A percentile compares a stretch with the other conserved stretches of the same genome.
phyloP scores from a whole-genome alignment of 2,113 vertebrate genomes.

The Shinisaurus crocodilurus region DNA sequence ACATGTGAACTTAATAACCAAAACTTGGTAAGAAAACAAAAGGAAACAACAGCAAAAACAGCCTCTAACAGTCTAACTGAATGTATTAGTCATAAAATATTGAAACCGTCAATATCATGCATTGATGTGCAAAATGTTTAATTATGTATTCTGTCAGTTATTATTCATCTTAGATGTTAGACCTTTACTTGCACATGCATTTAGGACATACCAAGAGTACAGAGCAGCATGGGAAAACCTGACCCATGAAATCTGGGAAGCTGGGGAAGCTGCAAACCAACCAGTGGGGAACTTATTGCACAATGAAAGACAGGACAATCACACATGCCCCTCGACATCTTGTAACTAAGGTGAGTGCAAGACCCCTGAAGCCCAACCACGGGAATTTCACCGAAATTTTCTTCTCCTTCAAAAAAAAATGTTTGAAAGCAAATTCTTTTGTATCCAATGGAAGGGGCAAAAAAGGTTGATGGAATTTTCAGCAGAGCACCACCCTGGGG shows the following conservation, averaged over 20 bases:
- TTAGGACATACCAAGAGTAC: constrained; percentile 62
- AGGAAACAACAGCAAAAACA: no score
- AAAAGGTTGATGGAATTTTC: no score
- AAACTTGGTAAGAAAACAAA: constrained; percentile 40
- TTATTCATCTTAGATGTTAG: constrained; percentile 74
- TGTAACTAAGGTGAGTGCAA: no score
- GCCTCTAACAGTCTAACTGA: constrained; percentile 55
- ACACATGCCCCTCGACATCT: no score
- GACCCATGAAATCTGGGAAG: not conserved
- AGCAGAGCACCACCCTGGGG: not conserved
- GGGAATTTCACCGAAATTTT: no score
- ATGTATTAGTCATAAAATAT: constrained; percentile 75
- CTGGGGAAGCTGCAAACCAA: no score
- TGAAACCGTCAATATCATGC: constrained; percentile 74
- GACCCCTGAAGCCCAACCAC: no score
- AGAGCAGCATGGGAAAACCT: constrained; percentile 61
- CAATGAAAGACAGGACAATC: no score
- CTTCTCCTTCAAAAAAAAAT: no score
- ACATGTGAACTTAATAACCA: constrained; percentile 66
- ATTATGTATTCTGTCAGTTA: constrained; percentile 74
- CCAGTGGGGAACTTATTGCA: no score
- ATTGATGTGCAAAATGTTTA: constrained; percentile 71
- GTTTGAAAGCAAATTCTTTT: no score
- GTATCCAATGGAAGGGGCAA: no score
- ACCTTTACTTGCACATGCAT: constrained; percentile 69